Evolutionary conservation across 2,113 vertebrate genomes (phyloP).

Genomic region (Paratilapia polleni): DNA sequence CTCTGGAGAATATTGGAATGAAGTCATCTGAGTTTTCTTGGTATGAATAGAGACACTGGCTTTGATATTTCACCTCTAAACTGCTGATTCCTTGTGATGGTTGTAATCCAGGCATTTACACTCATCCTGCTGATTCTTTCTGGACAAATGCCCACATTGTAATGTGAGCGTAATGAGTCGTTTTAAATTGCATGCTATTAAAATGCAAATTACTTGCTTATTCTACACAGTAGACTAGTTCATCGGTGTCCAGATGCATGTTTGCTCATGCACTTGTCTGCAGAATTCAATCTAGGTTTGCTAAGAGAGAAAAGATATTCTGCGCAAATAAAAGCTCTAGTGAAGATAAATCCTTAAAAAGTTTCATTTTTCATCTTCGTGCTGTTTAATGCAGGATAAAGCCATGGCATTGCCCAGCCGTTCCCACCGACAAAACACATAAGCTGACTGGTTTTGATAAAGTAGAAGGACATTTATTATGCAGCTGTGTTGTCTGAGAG

Average conservation of each 20-base stretch:
- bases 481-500: neutral
- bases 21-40: constrained; percentile 17
- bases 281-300: constrained; percentile 5
- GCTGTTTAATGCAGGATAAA: constrained; percentile 1
- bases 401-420: neutral
- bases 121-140: neutral
- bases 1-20: constrained; percentile 19
- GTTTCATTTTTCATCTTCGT: neutral
- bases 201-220: constrained; percentile 50
- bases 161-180: constrained; percentile 47
- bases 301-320: neutral
- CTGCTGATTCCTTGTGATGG: neutral
- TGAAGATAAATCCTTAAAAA: neutral
- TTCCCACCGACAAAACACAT: no score
- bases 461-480: neutral
- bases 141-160: constrained; percentile 36
- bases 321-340: neutral
- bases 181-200: constrained; percentile 40
- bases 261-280: constrained; percentile 12
- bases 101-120: neutral
- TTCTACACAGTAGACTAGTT: constrained; percentile 28
- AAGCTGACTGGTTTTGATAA: neutral
- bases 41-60: constrained; percentile 12
- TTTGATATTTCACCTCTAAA: constrained; percentile 25
- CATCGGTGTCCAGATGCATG: constrained; percentile 28